Evolutionary conservation across 2,113 vertebrate species (phyloP).

Genomic region (Motacilla tschutschensis): DNA sequence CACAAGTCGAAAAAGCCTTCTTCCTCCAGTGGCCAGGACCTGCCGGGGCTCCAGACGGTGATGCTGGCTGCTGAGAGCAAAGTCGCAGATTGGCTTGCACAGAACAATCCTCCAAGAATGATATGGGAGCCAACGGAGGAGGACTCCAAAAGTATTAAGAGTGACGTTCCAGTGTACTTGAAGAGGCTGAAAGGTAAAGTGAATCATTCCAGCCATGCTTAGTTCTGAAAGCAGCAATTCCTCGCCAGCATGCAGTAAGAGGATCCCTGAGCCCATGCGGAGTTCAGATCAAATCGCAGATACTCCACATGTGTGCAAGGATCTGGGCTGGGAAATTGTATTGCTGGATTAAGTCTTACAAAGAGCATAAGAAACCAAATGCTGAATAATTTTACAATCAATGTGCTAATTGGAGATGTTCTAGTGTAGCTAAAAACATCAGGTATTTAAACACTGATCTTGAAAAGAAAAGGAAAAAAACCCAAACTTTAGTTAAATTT

Average conservation of each 20-base stretch:
- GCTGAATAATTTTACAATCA: neutral
- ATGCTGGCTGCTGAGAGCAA: constrained; percentile 97
- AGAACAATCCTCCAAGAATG: constrained; percentile 92
- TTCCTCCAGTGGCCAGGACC: constrained; percentile 78
- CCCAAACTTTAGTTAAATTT: neutral
- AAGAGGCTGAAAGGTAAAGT: constrained; percentile 94
- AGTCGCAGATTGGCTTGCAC: constrained; percentile 97
- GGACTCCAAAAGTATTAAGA: constrained; percentile 97
- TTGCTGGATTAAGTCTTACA: neutral
- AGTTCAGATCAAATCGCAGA: neutral
- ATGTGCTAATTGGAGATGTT: neutral
- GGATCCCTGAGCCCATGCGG: neutral
- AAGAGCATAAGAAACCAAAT: neutral
- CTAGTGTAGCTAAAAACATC: neutral
- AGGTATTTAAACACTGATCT: neutral
- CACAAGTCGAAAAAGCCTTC: constrained; percentile 85
- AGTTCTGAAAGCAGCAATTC: neutral
- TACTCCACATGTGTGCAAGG: neutral
- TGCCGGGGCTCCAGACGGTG: constrained; percentile 91
- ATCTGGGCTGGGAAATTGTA: neutral
- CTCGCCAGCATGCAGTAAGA: neutral
- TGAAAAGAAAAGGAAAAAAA: neutral
- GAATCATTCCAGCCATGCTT: constrained; percentile 54
- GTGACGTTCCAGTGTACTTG: constrained; percentile 93
- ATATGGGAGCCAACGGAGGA: constrained; percentile 90